Conservation (phyloP, 1,140 invertebrate species). For the Drosophila albomicans region DNA sequence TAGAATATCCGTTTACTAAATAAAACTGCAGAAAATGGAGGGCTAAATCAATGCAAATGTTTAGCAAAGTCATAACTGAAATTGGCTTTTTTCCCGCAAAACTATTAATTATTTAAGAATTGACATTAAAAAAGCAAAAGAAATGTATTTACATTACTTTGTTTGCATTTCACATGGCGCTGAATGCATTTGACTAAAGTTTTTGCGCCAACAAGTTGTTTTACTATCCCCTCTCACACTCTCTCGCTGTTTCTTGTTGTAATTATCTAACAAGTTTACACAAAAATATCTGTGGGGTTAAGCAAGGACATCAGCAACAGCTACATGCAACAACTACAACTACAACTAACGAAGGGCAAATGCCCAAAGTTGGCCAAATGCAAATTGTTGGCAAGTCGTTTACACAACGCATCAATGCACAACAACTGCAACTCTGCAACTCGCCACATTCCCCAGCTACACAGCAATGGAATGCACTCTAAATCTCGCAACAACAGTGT, state of each 20-base stretch:
- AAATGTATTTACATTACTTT: neutral
- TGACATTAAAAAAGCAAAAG: conserved; percentile 8
- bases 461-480: neutral
- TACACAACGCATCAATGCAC: conserved; percentile 16
- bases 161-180: conserved; percentile 16
- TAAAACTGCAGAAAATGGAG: conserved; percentile 26
- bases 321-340: neutral
- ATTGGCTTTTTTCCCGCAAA: neutral
- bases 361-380: conserved; percentile 19
- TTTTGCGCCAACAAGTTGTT: neutral
- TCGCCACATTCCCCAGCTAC: neutral
- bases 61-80: conserved; percentile 17
- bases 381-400: conserved; percentile 30
- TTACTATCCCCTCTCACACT: neutral
- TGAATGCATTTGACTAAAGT: conserved; percentile 5
- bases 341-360: neutral
- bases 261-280: conserved; percentile 38
- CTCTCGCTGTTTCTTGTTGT: neutral
- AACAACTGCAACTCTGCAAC: conserved; percentile 4
- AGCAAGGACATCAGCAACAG: neutral
- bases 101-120: conserved; percentile 20
- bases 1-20: conserved; percentile 3
- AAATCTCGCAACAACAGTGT: neutral
- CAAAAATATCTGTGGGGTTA: conserved; percentile 3
- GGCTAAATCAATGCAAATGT: conserved; percentile 40